Evolutionary conservation across 2,113 vertebrate genomes (phyloP).

Genomic region (Naja naja): DNA sequence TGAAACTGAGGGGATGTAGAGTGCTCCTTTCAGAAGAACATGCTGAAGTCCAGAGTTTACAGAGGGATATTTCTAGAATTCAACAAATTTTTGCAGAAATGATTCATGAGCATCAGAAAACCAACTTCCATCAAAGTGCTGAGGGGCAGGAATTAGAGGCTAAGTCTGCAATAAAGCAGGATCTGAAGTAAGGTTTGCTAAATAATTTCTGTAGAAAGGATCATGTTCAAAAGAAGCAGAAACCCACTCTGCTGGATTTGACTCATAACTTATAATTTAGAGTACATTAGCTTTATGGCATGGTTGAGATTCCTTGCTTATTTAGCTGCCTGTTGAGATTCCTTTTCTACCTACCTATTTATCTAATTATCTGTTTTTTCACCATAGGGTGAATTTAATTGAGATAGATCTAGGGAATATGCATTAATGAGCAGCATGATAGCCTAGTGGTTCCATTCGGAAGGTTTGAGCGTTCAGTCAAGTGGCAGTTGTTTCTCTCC

Average conservation of each 20-base stretch:
- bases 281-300: neutral
- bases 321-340: too few relatives aligned
- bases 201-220: neutral
- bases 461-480: neutral
- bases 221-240: neutral
- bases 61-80: conserved; percentile 71
- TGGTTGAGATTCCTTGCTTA: neutral
- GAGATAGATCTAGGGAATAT: neutral
- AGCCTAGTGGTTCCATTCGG: neutral
- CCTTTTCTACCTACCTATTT: too few relatives aligned
- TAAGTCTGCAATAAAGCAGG: conserved; percentile 21
- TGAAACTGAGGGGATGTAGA: conserved; percentile 56
- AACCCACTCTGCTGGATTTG: neutral
- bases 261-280: neutral
- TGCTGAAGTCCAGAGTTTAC: conserved; percentile 76
- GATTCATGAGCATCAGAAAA: conserved; percentile 80
- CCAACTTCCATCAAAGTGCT: conserved; percentile 53
- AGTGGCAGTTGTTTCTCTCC: neutral
- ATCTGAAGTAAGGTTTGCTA: conserved; percentile 59
- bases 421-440: neutral
- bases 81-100: conserved; percentile 78
- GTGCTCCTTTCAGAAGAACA: conserved; percentile 81
- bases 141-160: conserved; percentile 37
- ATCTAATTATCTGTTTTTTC: neutral
- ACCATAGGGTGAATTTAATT: neutral